These are phyloP conservation scores for Eupithecia abbreviata DNA, from an alignment of 2,888 invertebrate species.

Conservation along the genomic window DNA sequence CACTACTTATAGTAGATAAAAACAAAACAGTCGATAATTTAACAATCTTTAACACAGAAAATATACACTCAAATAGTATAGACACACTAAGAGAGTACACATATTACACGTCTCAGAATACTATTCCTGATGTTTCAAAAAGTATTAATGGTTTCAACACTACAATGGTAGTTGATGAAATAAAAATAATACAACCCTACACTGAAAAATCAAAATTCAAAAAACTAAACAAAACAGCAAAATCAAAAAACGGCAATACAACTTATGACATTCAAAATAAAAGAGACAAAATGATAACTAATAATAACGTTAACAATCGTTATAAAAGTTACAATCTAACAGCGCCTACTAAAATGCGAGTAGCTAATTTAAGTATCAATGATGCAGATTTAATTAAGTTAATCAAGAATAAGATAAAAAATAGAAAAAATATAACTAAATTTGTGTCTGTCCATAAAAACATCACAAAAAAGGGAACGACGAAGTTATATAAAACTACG, in stretches of 20 bases:
- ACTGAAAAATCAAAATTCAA: neutral
- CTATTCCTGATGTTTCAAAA: neutral
- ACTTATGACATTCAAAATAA: neutral
- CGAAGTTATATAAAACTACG: neutral
- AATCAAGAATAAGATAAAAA: slow-evolving; percentile 10
- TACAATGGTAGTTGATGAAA: neutral
- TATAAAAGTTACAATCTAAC: slow-evolving; percentile 1
- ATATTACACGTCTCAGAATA: neutral
- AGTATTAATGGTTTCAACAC: neutral
- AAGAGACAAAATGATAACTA: neutral
- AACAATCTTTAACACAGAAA: neutral
- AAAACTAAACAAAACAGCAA: neutral
- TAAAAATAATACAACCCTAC: neutral
- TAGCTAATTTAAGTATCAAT: neutral
- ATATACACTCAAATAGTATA: neutral
- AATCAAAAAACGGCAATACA: neutral
- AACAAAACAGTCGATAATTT: neutral
- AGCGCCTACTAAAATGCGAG: too few relatives aligned
- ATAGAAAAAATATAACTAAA: neutral
- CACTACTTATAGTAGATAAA: neutral
- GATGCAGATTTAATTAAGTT: slow-evolving; percentile 6
- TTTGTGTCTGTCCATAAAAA: neutral
- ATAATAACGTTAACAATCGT: neutral
- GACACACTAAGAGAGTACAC: neutral
- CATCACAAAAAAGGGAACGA: neutral